Conservation (phyloP, 2,888 invertebrate species). For the Calameuta idolon region DNA sequence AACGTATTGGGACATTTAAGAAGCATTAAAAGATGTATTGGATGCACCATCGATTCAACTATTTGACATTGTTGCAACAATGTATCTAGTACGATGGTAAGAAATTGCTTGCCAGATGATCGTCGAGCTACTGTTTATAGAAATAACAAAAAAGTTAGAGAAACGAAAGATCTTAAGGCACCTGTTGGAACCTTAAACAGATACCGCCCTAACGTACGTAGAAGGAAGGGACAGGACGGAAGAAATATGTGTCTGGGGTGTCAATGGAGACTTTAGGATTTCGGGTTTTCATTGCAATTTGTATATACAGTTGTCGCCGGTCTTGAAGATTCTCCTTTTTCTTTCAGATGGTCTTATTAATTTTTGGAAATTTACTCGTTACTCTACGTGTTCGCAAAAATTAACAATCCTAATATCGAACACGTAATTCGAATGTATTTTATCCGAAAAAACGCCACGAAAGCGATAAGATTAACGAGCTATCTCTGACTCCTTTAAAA, state of each 20-base stretch:
- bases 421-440: not conserved
- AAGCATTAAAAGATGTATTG: not conserved
- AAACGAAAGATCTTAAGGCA: constrained; percentile 22
- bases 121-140: not conserved
- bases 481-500: constrained; percentile 44
- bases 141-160: not conserved
- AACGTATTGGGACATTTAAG: not conserved
- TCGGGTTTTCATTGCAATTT: constrained; percentile 24
- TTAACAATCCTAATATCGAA: not conserved
- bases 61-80: not conserved
- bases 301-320: not conserved
- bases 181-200: constrained; percentile 17
- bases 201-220: constrained; percentile 17
- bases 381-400: too few relatives aligned
- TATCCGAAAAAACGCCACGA: constrained; percentile 23
- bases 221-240: constrained; percentile 1
- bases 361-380: not conserved
- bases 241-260: constrained; percentile 29
- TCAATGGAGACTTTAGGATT: not conserved
- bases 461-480: constrained; percentile 41
- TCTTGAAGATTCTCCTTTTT: not conserved
- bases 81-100: not conserved
- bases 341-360: not conserved
- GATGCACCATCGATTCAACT: not conserved
- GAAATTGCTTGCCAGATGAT: not conserved